Base-by-base conservation (phyloP, 2,888 invertebrate species). In the Pheosia gnoma region DNA sequence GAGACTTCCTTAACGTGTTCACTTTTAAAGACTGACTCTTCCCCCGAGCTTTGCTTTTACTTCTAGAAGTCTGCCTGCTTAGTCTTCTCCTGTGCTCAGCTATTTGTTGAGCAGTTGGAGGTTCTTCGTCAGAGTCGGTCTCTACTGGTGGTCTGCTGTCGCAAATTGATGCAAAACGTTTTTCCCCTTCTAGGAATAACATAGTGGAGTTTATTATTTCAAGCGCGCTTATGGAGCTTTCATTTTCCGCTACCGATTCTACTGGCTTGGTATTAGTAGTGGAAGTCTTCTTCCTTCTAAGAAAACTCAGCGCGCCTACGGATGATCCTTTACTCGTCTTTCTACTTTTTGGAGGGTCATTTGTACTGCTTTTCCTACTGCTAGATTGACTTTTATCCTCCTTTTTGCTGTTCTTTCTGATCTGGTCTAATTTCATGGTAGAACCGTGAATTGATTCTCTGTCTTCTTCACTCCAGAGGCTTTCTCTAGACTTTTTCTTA, bases 381-480 rank as follows among this genome's bases (percentile, higher is more conserved):
- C 81, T 87, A 0, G 77, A 66, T 61, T 81, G 82, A 68, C 74
- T 81, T 68, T 91, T 91, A 59, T 89, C 88, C 63, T 91, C 91
- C 67, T 93, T 93, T 67, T 88, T 91, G 65, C 88, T 90, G 62
- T 87, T 90, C 67, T 91, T 93, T 61, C 88, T 88, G 7, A 83
- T 76, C 61, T 88, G 87, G 63, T 91, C 88, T 3, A 93, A 72
- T 74, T 90, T 87, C 67, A 87, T 82, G 43, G 83, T 80, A 0
- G 91, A 91, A 0, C 89, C 93, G 43, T 90, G 85, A 55, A 92
- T 86, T 2, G 91, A 91, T 62, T 94, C 94, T 64, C 86, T 86
- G 61, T 92, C 92, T 73, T 93, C 93, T 71, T 93, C 93, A 60
- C 93, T 93, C 90, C 91, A 92, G n/a, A 93, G 85, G 58, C 92